Base-by-base conservation (phyloP, 53 echinoderm and acorn worm genomes). In the Antedon mediterranea region DNA sequence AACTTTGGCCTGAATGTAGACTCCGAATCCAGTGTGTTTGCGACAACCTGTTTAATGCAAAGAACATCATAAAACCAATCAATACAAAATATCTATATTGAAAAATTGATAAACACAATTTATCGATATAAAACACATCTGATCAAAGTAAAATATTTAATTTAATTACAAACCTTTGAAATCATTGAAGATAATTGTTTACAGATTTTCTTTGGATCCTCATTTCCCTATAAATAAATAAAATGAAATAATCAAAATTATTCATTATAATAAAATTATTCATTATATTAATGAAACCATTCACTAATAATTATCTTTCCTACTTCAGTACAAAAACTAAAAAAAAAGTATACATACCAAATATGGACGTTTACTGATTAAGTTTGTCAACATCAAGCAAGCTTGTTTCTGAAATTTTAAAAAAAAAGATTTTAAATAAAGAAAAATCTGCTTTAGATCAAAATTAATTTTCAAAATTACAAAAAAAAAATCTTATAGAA, bases 1-100 rank as follows among this genome's bases (percentile, higher is more conserved):
- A 72, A 86, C 76, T 91, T 91, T 72, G 88, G 88, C 57, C 88
- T 91, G 83, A 88, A 81, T 72, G 85, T 81, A 57, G 84, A 81
- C 31, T 83, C 88, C 34, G 78, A 83, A 41, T 79, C 88, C 83
- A 83, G 32, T 77, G 84, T 76, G 43, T 78, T 77, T 33, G 88
- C 78, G 75, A 91, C 30, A 2, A 81, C 74, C 80, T 87, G 27
- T n/a, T n/a, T n/a, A n/a, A n/a, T n/a, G n/a, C n/a, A n/a, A n/a
- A n/a, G n/a, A n/a, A n/a, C n/a, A n/a, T n/a, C n/a, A n/a, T n/a
- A n/a, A n/a, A n/a, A n/a, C n/a, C n/a, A n/a, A n/a, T n/a, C n/a
- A n/a, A n/a, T n/a, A n/a, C n/a, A n/a, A n/a, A n/a, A n/a, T n/a
- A n/a, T n/a, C n/a, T n/a, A n/a, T 37, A 37, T 37, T 37, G 37